phyloP scores from a whole-genome alignment of 2,797 vertebrate genomes.

The Gephyroberyx darwinii region DNA sequence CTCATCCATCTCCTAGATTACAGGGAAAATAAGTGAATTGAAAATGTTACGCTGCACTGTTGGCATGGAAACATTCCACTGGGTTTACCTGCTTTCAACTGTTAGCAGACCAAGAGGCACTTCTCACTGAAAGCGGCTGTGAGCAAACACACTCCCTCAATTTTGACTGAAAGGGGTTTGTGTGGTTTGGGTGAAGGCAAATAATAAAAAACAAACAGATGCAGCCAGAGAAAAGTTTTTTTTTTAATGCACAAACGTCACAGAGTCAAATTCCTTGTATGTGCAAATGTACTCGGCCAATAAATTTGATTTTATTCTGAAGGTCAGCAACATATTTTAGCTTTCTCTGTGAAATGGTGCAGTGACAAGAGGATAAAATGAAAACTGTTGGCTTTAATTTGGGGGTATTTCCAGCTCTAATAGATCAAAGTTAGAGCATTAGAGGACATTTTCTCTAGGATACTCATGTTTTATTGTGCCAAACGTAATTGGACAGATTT shows the following conservation, averaged over 20 bases:
- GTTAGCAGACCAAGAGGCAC: constrained; percentile 52
- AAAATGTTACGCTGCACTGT: constrained; percentile 66
- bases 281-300: too few species aligned
- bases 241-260: too few species aligned
- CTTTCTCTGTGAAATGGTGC: constrained; percentile 29
- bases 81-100: constrained; percentile 69
- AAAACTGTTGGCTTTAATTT: neutral
- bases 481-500: neutral
- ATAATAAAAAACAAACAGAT: neutral
- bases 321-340: too few species aligned
- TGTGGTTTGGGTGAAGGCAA: constrained; percentile 24
- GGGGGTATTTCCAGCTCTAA: too few species aligned
- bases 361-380: constrained; percentile 14
- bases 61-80: constrained; percentile 79
- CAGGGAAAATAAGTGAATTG: constrained; percentile 61
- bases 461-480: constrained; percentile 3
- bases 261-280: too few species aligned
- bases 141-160: constrained; percentile 46
- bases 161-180: constrained; percentile 28
- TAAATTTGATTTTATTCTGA: too few species aligned
- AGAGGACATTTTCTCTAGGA: constrained; percentile 25
- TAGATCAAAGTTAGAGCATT: constrained; percentile 5
- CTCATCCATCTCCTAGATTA: constrained; percentile 69
- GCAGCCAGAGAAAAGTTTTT: too few species aligned
- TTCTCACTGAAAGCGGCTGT: constrained; percentile 42